phyloP scores from a whole-genome alignment of 2,113 vertebrate species.

The Heptranchias perlo region DNA sequence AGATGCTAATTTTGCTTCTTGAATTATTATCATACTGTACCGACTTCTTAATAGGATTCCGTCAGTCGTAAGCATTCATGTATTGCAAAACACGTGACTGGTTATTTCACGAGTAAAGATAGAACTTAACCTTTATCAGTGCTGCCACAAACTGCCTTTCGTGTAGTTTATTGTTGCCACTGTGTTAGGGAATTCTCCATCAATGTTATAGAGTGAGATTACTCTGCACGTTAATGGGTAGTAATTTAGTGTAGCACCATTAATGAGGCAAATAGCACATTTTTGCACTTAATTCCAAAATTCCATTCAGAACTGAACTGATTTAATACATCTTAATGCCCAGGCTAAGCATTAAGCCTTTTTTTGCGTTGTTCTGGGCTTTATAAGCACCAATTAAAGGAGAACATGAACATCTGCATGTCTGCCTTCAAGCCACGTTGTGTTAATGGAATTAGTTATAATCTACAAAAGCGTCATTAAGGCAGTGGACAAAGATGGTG shows the following conservation, averaged over 20 bases:
- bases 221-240: background rate
- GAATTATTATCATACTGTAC: no score
- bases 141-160: background rate
- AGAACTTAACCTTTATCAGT: background rate
- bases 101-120: background rate
- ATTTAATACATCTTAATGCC: background rate
- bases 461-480: background rate
- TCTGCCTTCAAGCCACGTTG: background rate
- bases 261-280: background rate
- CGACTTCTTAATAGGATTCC: no score
- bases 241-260: background rate
- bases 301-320: background rate
- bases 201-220: background rate
- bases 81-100: no score
- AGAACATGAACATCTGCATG: background rate
- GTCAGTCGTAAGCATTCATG: no score
- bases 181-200: background rate
- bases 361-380: background rate
- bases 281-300: background rate
- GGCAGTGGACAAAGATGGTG: background rate
- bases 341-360: background rate
- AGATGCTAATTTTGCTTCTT: no score
- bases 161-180: background rate
- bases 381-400: background rate
- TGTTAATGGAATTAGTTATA: background rate